A percentile compares a stretch with the other conserved stretches of the same genome.
Evolutionary conservation across 2,113 vertebrate species (phyloP).

Genomic region (Anolis sagrei): DNA sequence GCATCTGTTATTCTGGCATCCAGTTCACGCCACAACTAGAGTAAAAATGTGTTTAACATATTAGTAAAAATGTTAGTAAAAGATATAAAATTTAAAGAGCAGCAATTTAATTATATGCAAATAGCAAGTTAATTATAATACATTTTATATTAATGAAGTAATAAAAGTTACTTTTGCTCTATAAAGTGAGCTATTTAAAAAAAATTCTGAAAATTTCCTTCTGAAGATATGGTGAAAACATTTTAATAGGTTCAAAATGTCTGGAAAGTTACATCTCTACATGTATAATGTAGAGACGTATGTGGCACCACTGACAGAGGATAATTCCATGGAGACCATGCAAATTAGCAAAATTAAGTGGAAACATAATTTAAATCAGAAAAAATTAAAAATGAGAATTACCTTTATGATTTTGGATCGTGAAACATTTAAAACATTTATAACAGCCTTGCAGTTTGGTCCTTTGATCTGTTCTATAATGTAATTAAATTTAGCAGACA

Average conservation of each 20-base stretch:
- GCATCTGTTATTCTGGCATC: conserved; percentile 83
- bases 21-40: conserved; percentile 82
- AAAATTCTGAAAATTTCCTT: too few relatives aligned
- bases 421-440: conserved; percentile 78
- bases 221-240: too few relatives aligned
- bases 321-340: not conserved
- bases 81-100: conserved; percentile 4
- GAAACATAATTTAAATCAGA: conserved; percentile 1
- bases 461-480: conserved; percentile 86
- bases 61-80: conserved; percentile 9
- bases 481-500: conserved; percentile 81
- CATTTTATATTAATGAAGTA: too few relatives aligned
- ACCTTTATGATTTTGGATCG: conserved; percentile 83
- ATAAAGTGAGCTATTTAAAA: too few relatives aligned
- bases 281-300: not conserved
- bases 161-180: too few relatives aligned
- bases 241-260: too few relatives aligned
- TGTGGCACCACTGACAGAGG: not conserved
- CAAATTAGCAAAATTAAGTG: not conserved
- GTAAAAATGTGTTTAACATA: conserved; percentile 34
- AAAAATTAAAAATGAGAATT: conserved; percentile 33
- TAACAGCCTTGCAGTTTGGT: conserved; percentile 76
- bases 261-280: too few relatives aligned
- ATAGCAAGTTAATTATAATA: too few relatives aligned
- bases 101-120: conserved; percentile 1